Base-by-base conservation (phyloP, 2,113 vertebrate genomes). In the Sorex araneus region DNA sequence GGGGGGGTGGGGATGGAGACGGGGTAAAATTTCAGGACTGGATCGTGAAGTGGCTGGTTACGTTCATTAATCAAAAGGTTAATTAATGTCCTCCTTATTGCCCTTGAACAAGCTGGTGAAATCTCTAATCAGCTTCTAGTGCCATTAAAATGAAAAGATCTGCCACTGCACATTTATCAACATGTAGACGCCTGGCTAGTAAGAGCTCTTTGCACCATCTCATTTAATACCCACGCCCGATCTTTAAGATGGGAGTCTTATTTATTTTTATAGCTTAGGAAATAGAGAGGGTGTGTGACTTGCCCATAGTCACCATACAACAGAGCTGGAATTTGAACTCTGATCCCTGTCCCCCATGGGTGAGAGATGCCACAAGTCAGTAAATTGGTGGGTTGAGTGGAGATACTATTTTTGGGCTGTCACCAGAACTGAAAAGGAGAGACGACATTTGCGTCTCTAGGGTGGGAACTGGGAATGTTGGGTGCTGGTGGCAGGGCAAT, bases 231-330 rank as follows among this genome's bases (percentile, higher is more conserved):
- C 69, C 15, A 36, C 0, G 13, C 1, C 27, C 8, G 30, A 8
- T 27, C 64, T 73, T 2, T 30, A 71, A 60, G 16, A 54, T 83
- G 21, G 2, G 30, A n/a, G 30, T 30, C 12, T 12, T 67, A 12
- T n/a, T 67, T 67, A n/a, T n/a, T 67, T 93, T 75, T 84, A 32
- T 8, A 87, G 40, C 77, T 6, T 9, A 83, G 54, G 77, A 34
- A 73, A 28, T 0, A 45, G 67, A 69, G 60, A 81, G n/a, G n/a
- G 64, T 69, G 23, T 83, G 71, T 16, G n/a, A 64, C 13, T 75
- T 64, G 89, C n/a, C 23, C 36, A 27, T 18, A 8, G n/a, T 15
- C 30, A 57, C 25, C 30, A 57, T 21, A 54, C 1, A 67, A 71
- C 34, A 77, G 36, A 30, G 23, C 80, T 71, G 45, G 57, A 40